Conservation (phyloP, 2,797 vertebrate species). For the Nyctibius grandis region DNA sequence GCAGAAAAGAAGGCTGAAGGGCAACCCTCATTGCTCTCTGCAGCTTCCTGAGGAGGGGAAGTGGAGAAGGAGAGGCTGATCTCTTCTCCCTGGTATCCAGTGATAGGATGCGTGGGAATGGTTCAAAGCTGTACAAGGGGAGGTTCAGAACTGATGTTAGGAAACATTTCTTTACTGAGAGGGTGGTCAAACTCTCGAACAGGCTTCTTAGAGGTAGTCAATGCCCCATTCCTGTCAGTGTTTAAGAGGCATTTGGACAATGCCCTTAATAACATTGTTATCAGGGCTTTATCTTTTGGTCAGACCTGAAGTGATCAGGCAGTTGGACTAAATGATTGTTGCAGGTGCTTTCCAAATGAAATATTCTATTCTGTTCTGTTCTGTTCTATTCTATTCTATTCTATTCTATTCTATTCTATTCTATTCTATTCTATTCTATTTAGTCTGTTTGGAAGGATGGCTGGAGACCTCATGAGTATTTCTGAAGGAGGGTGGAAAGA, state of each 20-base stretch:
- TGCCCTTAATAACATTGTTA: not conserved
- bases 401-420: not conserved
- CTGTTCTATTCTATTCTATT: too few relatives aligned
- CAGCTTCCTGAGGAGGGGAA: not conserved
- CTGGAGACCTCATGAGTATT: not conserved
- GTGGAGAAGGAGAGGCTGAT: not conserved
- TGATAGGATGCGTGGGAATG: not conserved
- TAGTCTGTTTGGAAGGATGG: not conserved
- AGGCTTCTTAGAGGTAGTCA: not conserved
- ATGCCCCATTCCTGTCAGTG: not conserved
- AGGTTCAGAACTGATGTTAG: not conserved
- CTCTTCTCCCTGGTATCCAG: not conserved
- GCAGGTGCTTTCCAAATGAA: not conserved
- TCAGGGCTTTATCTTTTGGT: not conserved
- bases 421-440: not conserved
- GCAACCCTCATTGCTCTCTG: not conserved
- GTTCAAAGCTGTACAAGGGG: not conserved
- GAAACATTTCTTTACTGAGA: not conserved
- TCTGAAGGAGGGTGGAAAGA: not conserved
- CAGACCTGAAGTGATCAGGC: not conserved
- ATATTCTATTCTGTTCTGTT: not conserved
- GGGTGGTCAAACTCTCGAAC: not conserved
- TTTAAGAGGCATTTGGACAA: not conserved
- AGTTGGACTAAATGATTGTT: not conserved
- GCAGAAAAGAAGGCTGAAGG: not conserved